phyloP scores from a whole-genome alignment of 2,797 vertebrate species.

The Fundulus diaphanus region DNA sequence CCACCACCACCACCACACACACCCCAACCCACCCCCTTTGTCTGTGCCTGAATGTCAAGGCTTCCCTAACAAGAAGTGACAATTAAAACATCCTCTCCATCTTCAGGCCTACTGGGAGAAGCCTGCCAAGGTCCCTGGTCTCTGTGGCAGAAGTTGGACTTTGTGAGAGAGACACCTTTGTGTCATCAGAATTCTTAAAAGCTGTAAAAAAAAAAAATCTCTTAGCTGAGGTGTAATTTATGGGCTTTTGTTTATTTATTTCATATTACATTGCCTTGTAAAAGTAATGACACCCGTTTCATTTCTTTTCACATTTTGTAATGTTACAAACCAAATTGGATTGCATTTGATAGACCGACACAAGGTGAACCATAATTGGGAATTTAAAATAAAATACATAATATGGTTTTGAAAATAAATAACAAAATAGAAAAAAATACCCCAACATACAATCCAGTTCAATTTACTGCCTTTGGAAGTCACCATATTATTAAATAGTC shows the following conservation, averaged over 20 bases:
- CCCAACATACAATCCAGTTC: too few relatives aligned
- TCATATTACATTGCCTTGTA: background rate
- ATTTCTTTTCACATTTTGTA: too few relatives aligned
- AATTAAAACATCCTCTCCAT: conserved; percentile 77
- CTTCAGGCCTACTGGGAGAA: conserved; percentile 62
- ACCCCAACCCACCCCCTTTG: conserved; percentile 37
- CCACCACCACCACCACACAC: too few relatives aligned
- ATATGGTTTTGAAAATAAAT: too few relatives aligned
- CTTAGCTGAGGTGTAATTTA: background rate
- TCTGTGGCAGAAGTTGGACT: background rate
- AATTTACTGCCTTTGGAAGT: too few relatives aligned
- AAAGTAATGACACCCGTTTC: background rate
- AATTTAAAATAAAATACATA: too few relatives aligned
- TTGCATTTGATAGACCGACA: too few relatives aligned
- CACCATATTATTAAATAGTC: too few relatives aligned
- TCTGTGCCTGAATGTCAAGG: conserved; percentile 71
- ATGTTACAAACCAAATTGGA: too few relatives aligned
- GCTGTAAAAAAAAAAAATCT: conserved; percentile 21
- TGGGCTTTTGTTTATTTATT: background rate
- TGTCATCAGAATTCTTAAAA: conserved; percentile 19
- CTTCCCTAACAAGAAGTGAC: conserved; percentile 79
- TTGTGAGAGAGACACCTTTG: conserved; percentile 33
- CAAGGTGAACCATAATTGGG: too few relatives aligned
- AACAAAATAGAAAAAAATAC: too few relatives aligned
- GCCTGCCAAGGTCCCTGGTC: conserved; percentile 44